phyloP scores from a whole-genome alignment of 2,888 invertebrate genomes.

The Hyposoter didymator region DNA sequence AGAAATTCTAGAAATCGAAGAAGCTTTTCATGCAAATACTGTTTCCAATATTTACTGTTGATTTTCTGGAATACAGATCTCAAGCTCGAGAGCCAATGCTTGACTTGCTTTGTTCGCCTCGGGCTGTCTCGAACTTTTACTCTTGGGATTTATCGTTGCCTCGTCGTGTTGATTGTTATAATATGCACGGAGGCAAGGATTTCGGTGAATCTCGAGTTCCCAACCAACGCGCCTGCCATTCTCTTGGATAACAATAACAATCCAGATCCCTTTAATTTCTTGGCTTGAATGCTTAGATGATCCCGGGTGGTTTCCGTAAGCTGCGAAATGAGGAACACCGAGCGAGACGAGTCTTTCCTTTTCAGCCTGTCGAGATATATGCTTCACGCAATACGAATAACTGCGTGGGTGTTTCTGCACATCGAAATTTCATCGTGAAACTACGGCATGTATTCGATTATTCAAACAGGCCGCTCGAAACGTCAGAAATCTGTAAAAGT shows the following conservation, averaged over 20 bases:
- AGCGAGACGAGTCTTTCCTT: slow-evolving; percentile 11
- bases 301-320: slow-evolving; percentile 28
- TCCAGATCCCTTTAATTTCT: slow-evolving; percentile 27
- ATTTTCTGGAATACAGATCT: background rate
- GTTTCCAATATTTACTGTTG: background rate
- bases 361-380: slow-evolving; percentile 38
- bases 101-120: slow-evolving; percentile 16
- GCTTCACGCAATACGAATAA: slow-evolving; percentile 7
- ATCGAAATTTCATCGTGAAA: background rate
- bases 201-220: slow-evolving; percentile 36
- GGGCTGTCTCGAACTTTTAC: slow-evolving; percentile 40
- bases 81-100: background rate
- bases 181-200: slow-evolving; percentile 33
- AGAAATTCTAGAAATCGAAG: background rate
- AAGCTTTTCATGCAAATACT: background rate
- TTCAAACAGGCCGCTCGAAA: background rate
- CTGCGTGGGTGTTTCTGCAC: background rate
- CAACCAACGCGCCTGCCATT: slow-evolving; percentile 27
- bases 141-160: slow-evolving; percentile 59
- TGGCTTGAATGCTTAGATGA: slow-evolving; percentile 44
- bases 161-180: slow-evolving; percentile 53
- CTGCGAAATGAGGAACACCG: slow-evolving; percentile 28
- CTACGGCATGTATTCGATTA: background rate
- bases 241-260: slow-evolving; percentile 18
- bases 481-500: no score